Evolutionary conservation across 1,140 invertebrate genomes (phyloP).

Genomic region (Caenorhabditis elegans): WBcel235 BX284603.4:7159001-7159500

Average conservation of each 20-base stretch:
- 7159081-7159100: too few relatives aligned
- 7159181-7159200: constrained; percentile 23
- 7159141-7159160: background rate
- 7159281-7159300: constrained; percentile 19
- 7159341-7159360: background rate
- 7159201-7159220: background rate
- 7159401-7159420: background rate
- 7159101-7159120: too few relatives aligned
- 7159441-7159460: background rate
- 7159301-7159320: background rate
- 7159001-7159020: background rate
- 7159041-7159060: background rate
- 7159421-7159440: constrained; percentile 11
- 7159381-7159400: too few relatives aligned
- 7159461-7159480: constrained; percentile 32
- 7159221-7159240: background rate
- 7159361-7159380: too few relatives aligned
- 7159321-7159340: background rate
- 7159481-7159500: constrained; percentile 45
- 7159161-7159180: background rate
- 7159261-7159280: background rate
- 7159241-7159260: background rate
- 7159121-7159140: too few relatives aligned
- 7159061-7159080: background rate
- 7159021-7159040: background rate